Evolutionary conservation across 2,888 invertebrate genomes (phyloP).

Genomic region (Chromoteleia sp.): DNA sequence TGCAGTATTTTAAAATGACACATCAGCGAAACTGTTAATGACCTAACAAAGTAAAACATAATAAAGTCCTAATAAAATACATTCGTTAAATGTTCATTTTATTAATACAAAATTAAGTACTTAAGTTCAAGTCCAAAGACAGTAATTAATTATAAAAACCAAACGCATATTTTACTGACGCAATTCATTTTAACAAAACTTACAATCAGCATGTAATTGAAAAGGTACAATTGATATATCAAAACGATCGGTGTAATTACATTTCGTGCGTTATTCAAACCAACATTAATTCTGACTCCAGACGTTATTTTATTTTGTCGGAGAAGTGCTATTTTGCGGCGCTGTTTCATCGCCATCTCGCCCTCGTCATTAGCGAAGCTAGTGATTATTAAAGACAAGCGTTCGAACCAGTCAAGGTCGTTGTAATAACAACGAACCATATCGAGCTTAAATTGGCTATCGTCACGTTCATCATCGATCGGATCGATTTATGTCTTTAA

Average conservation of each 20-base stretch:
- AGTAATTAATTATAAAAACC: too few relatives aligned
- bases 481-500: slow-evolving; percentile 47
- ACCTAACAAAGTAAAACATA: too few relatives aligned
- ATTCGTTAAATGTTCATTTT: too few relatives aligned
- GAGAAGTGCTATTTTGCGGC: slow-evolving; percentile 51
- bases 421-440: slow-evolving; percentile 60
- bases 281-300: slow-evolving; percentile 27
- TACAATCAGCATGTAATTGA: slow-evolving; percentile 2
- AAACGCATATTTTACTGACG: too few relatives aligned
- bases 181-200: neutral
- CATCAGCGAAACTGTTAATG: too few relatives aligned
- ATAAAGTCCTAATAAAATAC: too few relatives aligned
- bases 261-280: slow-evolving; percentile 29
- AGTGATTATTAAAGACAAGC: slow-evolving; percentile 65
- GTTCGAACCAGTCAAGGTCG: slow-evolving; percentile 55
- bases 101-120: too few relatives aligned
- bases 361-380: slow-evolving; percentile 64
- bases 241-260: slow-evolving; percentile 28
- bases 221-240: slow-evolving; percentile 37
- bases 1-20: too few relatives aligned
- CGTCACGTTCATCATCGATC: slow-evolving; percentile 62
- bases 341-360: slow-evolving; percentile 58
- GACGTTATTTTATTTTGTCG: slow-evolving; percentile 33
- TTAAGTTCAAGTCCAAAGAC: too few relatives aligned
- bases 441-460: slow-evolving; percentile 66